Percentiles rank a stretch among this genome's conserved stretches.
phyloP scores from a whole-genome alignment of 1,140 invertebrate species.

The Heliothis subflexa region DNA sequence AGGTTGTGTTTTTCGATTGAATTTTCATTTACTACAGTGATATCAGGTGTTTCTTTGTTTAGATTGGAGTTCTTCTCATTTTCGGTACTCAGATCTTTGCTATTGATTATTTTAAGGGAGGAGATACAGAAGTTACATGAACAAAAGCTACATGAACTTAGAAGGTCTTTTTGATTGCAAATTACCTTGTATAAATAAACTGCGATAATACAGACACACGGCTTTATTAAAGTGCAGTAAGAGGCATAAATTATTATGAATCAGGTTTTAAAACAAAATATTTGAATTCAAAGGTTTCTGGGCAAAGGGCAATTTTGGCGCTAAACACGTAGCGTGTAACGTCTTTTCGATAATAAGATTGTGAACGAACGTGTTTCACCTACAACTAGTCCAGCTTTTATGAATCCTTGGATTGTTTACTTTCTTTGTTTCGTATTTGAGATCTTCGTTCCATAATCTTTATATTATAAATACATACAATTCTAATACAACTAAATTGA shows the following conservation, averaged over 20 bases:
- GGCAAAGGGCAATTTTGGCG: constrained; percentile 57
- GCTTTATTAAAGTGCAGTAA: constrained; percentile 9
- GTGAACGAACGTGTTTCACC: constrained; percentile 58
- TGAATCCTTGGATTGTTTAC: constrained; percentile 32
- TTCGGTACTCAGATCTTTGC: neutral
- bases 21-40: neutral
- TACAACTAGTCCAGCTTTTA: constrained; percentile 49
- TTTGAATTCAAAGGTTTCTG: constrained; percentile 49
- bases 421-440: constrained; percentile 23
- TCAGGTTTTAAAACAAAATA: constrained; percentile 46
- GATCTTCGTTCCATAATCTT: neutral
- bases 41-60: neutral
- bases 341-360: constrained; percentile 69
- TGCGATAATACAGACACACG: constrained; percentile 16
- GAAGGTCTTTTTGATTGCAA: constrained; percentile 29
- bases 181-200: constrained; percentile 35
- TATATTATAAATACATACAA: neutral
- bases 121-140: neutral
- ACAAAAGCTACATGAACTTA: neutral
- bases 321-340: constrained; percentile 66
- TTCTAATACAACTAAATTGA: no score
- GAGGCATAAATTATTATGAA: constrained; percentile 36
- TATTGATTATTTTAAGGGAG: no score
- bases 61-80: neutral
- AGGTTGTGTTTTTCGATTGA: constrained; percentile 4